phyloP scores from a whole-genome alignment of 2,113 vertebrate species.

The Eolophus roseicapilla region DNA sequence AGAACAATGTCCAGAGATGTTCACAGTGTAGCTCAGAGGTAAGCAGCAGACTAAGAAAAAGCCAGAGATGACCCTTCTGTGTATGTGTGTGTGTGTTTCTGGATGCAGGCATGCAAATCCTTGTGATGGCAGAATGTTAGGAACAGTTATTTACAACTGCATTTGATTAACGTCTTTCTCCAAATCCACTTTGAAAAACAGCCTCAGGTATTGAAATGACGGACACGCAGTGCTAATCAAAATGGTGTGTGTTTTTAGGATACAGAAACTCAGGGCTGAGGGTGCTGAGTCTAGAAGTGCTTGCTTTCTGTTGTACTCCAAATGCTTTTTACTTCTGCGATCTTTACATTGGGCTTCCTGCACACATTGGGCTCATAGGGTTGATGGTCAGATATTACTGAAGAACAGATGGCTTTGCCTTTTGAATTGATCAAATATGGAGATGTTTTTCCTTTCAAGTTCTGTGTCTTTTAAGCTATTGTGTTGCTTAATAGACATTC shows the following conservation, averaged over 20 bases:
- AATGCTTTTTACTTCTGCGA: background rate
- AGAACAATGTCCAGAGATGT: background rate
- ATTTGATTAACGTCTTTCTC: constrained; percentile 21
- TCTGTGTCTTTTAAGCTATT: background rate
- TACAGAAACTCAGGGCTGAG: background rate
- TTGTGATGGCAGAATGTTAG: background rate
- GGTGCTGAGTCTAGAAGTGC: background rate
- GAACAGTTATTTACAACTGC: background rate
- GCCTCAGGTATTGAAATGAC: background rate
- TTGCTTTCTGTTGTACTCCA: background rate
- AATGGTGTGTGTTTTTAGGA: background rate
- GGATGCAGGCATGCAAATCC: background rate
- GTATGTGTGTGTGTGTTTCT: background rate
- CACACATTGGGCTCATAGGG: background rate
- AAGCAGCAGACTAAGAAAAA: background rate
- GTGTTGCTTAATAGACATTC: background rate
- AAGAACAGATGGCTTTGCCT: background rate
- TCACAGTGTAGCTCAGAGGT: background rate
- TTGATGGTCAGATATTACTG: background rate
- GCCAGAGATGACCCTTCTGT: background rate
- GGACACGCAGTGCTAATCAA: background rate
- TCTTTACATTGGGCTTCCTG: background rate
- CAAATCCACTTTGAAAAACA: background rate
- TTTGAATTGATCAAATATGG: background rate
- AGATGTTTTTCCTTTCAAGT: background rate